These are phyloP conservation scores for Syritta pipiens DNA, from an alignment of 2,888 invertebrate genomes.

Conservation along the genomic window DNA sequence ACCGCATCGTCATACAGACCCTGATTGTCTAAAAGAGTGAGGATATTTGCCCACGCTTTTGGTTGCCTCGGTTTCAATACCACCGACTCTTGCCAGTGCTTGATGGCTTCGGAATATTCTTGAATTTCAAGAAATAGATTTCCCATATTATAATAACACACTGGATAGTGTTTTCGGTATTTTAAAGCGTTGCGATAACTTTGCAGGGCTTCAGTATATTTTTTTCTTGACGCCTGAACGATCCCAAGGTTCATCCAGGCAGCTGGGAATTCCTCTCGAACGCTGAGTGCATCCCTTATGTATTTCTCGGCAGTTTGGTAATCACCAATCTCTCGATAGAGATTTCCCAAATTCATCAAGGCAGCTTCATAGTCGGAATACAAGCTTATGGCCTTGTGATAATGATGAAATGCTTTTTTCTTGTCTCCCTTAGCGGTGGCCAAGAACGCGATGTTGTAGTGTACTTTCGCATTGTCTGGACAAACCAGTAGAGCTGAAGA, in stretches of 20 bases:
- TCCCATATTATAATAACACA: constrained; percentile 96
- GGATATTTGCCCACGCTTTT: constrained; percentile 94
- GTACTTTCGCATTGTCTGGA: constrained; percentile 95
- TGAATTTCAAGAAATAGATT: constrained; percentile 93
- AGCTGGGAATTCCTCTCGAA: constrained; percentile 89
- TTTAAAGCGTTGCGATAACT: constrained; percentile 90
- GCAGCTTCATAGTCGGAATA: constrained; percentile 97
- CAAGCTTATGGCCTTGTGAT: constrained; percentile 89
- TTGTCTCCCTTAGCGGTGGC: constrained; percentile 87
- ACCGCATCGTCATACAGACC: constrained; percentile 86
- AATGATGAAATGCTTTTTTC: constrained; percentile 86
- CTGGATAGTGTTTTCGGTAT: constrained; percentile 90
- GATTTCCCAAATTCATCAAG: constrained; percentile 94
- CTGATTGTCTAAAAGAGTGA: constrained; percentile 90
- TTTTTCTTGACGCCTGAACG: constrained; percentile 87
- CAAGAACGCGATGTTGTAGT: constrained; percentile 95
- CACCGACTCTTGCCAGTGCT: constrained; percentile 91
- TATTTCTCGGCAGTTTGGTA: constrained; percentile 93
- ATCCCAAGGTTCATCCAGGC: constrained; percentile 99
- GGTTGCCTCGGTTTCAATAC: constrained; percentile 87
- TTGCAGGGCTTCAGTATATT: constrained; percentile 85
- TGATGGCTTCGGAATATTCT: constrained; percentile 86
- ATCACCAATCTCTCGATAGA: constrained; percentile 94
- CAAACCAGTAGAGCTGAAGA: constrained; percentile 91
- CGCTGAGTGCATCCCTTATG: constrained; percentile 85